Percentiles rank a stretch among this genome's conserved stretches.
Evolutionary conservation across 2,888 invertebrate genomes (phyloP).

Genomic region (Amphimallon solstitiale): DNA sequence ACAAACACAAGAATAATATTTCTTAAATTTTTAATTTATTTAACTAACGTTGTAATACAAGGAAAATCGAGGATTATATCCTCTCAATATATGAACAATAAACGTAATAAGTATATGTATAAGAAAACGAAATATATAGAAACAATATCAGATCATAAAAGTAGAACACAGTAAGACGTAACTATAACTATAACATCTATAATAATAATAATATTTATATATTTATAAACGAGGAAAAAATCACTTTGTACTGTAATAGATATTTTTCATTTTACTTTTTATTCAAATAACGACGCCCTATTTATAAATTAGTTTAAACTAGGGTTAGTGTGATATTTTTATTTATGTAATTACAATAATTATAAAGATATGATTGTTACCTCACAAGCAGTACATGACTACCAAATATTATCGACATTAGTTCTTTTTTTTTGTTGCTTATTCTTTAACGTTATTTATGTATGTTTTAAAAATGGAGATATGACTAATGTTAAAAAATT

Average conservation of each 20-base stretch:
- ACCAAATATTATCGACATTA: slow-evolving; percentile 54
- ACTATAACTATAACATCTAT: slow-evolving; percentile 46
- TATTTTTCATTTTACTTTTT: slow-evolving; percentile 39
- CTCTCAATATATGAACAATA: slow-evolving; percentile 41
- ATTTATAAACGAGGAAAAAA: slow-evolving; percentile 46
- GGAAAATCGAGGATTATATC: slow-evolving; percentile 47
- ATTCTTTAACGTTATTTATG: slow-evolving; percentile 14
- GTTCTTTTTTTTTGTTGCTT: slow-evolving; percentile 45
- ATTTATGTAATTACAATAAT: slow-evolving; percentile 29
- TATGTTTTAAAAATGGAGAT: slow-evolving; percentile 38
- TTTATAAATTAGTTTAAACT: slow-evolving; percentile 43
- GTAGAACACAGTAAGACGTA: slow-evolving; percentile 37
- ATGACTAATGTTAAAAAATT: slow-evolving; percentile 52
- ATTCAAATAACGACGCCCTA: slow-evolving; percentile 52
- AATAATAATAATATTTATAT: slow-evolving; percentile 37
- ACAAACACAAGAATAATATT: slow-evolving; percentile 17
- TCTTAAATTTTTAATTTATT: neutral
- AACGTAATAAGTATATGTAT: neutral
- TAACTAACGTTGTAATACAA: slow-evolving; percentile 34
- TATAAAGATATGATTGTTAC: slow-evolving; percentile 60
- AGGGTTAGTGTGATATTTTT: slow-evolving; percentile 52
- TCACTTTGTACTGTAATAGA: slow-evolving; percentile 60
- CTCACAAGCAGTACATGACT: slow-evolving; percentile 57
- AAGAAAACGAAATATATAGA: neutral
- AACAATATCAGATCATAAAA: slow-evolving; percentile 38